Base-by-base conservation (phyloP, 2,113 vertebrate genomes). In the Xerus inauris region DNA sequence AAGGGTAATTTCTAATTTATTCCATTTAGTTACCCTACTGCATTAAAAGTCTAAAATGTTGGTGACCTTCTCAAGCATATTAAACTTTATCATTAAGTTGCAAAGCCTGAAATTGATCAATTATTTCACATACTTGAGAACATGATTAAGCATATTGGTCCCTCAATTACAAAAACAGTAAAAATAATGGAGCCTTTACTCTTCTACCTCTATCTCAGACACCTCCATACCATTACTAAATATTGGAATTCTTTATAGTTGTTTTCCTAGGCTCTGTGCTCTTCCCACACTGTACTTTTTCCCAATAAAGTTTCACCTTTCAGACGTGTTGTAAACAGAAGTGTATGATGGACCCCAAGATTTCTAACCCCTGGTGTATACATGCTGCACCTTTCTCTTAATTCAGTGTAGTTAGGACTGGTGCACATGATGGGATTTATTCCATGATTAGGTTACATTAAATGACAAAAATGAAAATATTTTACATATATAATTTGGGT, bases 121-220 rank as follows among this genome's bases (percentile, higher is more conserved):
- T 86, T 57, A 96, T 83, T 96, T 96, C 30, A 89, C 89, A 71
- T 86, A 45, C 9, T 87, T 83, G 28, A 8, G 26, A 89, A 14
- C 42, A 32, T 81, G 35, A 30, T 57, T 87, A 87, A 93, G 26
- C 17, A 64, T 83, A 75, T 75, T 94, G 35, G 22, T 73, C 2
- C 80, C 57, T 83, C n/a, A 62, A 65, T 94, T 87, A 90, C 75
- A 59, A 83, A 75, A 82, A 76, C 28, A 81, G 59, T 51, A 72
- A 35, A 73, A 92, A 80, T 81, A 72, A 69, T 40, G 82, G 67
- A 67, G 14, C 30, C 91, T 84, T 22, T 49, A 77, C 35, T 28
- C 73, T 20, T 72, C 16, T 81, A 20, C 76, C n/a, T 84, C 32
- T 76, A 19, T 80, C 54, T 84, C 71, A 87, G 42, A 42, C 64